Percentiles rank a stretch among this genome's conserved stretches.
These are phyloP conservation scores for Coenonympha arcania DNA, from an alignment of 2,888 invertebrate species.

Conservation along the genomic window DNA sequence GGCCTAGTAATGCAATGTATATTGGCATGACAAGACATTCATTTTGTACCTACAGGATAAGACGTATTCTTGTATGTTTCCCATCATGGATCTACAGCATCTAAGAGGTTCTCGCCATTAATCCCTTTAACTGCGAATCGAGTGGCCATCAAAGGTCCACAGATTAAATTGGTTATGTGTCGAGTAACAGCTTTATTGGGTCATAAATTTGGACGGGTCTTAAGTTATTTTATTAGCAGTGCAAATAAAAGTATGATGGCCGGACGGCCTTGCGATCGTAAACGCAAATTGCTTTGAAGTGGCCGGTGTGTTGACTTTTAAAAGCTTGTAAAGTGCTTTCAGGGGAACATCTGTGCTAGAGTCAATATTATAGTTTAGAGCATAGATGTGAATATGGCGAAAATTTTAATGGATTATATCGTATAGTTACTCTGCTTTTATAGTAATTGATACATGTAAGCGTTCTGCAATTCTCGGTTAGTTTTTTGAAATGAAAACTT, in stretches of 20 bases:
- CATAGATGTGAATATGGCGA: background rate
- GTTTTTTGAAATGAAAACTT: too few species aligned
- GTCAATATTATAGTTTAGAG: background rate
- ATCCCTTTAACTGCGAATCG: conserved; percentile 33
- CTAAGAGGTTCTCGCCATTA: conserved; percentile 19
- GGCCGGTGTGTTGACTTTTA: conserved; percentile 7
- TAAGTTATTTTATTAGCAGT: conserved; percentile 55
- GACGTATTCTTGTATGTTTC: background rate
- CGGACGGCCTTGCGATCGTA: conserved; percentile 36
- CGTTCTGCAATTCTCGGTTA: too few species aligned
- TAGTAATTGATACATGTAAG: too few species aligned
- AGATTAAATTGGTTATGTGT: conserved; percentile 64
- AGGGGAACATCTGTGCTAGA: conserved; percentile 1
- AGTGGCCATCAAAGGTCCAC: conserved; percentile 32
- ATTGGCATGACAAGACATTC: background rate
- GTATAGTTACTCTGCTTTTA: too few species aligned
- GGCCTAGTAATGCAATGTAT: too few species aligned
- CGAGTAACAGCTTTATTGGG: conserved; percentile 58
- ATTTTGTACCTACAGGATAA: background rate
- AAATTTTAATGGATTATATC: background rate
- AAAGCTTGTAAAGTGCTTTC: conserved; percentile 9
- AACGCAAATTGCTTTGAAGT: conserved; percentile 45
- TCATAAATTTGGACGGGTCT: conserved; percentile 47
- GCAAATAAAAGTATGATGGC: conserved; percentile 46
- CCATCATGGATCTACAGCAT: conserved; percentile 12